Base-by-base conservation (phyloP, 2,113 vertebrate genomes). In the Ceuthmochares aereus region DNA sequence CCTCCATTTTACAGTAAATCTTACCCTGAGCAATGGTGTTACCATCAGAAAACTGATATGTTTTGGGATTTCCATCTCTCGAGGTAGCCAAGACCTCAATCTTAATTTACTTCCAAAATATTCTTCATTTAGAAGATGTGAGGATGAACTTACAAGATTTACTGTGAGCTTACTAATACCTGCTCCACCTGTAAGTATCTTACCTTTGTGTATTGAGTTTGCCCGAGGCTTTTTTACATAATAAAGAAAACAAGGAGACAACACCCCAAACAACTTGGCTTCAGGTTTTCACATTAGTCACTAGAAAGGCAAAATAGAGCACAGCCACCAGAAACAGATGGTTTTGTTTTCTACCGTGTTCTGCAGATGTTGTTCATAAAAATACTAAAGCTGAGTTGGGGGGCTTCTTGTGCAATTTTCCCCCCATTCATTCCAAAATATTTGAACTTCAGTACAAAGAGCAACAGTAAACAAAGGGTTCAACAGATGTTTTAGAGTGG, bases 281-380 rank as follows among this genome's bases (percentile, higher is more conserved):
- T 83, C 72, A 75, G 21, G 6, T 93, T 87, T 91, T 21, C 1
- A 0, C 67, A 36, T 42, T 21, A 90, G 63, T 89, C 90, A 90
- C 45, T 77, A 80, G 64, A 90, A 94, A 95, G 52, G 23, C 55
- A 81, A 21, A 90, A 45, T 52, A 83, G 15, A 83, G 37, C 27
- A 92, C 93, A 82, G 29, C 30, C 73, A 78, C 43, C 91, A 60
- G 52, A 87, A 95, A 88, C 56, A 94, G 82, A 93, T 94, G 64
- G 30, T 91, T 81, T 94, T 95, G 37, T 60, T 96, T 74, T 43
- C 60, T 84, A 70, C 70, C 68, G 45, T 25, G 43, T 58, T 90
- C 21, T 86, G 52, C 93, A 94, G 83, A 90, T 92, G 82, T 87
- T 93, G 56, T 67, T 86, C 36, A 78, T 88, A 70, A 96, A 87